Base-by-base conservation (phyloP, 2,888 invertebrate species). In the Lysandra bellargus region DNA sequence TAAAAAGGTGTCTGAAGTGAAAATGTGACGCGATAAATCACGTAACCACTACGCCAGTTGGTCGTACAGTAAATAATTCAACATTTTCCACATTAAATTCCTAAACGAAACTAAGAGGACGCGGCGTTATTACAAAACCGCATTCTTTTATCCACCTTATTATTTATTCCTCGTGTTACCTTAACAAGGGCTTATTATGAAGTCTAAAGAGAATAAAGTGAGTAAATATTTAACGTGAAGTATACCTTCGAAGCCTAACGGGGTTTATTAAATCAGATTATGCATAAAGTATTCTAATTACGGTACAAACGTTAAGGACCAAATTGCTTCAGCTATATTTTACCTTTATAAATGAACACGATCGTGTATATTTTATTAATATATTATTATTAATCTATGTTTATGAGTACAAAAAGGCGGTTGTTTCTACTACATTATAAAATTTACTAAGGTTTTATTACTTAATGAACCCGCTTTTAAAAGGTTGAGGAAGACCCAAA, bases 61-160 rank as follows among this genome's bases (percentile, higher is more conserved):
- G 69, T 37, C 69, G 69, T 69, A 12, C 33, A 14, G 75, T 75
- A 75, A 53, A 75, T 44, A 49, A 75, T 44, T 75, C 49, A 75
- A 75, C 75, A 75, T 75, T 75, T 75, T 75, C 75, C 14, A 75
- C 44, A 75, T 75, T 23, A 75, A 75, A 75, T 49, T 75, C 30
- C 44, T 49, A 76, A 23, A 76, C 33, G 57, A 76, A 57, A 76
- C 53, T 76, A 76, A 57, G 69, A 33, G 69, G 33, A 37, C 69
- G 49, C 76, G 76, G 30, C 57, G 53, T 57, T 75, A 75, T 75
- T 75, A 53, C 53, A 76, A 76, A 53, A 44, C 75, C 75, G 75
- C 76, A 76, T 57, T 76, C 53, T 76, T 76, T 76, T 57, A 76
- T 76, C 76, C 57, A 53, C 17, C 17, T 53, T 76, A 57, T 76